Base-by-base conservation (phyloP, 64 coral and sea anemone species). In the Platygyra sinensis region DNA sequence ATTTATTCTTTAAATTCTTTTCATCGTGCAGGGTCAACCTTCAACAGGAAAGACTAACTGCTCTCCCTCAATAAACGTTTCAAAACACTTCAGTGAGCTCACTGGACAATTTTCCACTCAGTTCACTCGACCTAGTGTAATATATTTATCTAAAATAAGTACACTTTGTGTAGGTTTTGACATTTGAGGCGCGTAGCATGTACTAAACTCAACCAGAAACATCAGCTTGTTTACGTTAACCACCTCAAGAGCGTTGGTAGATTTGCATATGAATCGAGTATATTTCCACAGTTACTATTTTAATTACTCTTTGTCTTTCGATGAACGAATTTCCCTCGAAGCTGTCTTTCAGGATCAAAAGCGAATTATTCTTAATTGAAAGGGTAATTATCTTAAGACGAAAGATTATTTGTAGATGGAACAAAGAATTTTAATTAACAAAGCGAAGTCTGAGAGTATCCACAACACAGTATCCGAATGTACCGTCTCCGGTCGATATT, bases 241-340 rank as follows among this genome's bases (percentile, higher is more conserved):
- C 18, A 7, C 17, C 32, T 39, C 19, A 82, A 83, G 67, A 65
- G 80, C 30, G 16, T 63, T 30, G 19, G 8, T 18, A 22, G 30
- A 63, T 83, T 83, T 83, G 60, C 80, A 83, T 83, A 83, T 83
- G 80, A 83, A 65, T 64, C 18, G 7, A 39, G 14, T 36, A 11
- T 13, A 19, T 2, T 39, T 22, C 20, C 8, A 83, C 16, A 9
- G 33, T 32, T 24, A 20, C 15, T 20, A 20, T 19, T 38, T 83
- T 65, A 83, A 83, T 83, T 83, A 83, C 59, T 83, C 30, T 83
- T 83, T 83, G 80, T 83, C 30, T 65, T 62, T 63, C 80, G 31
- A 39, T 83, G n/a, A 83, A 65, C 10, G 80, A 83, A 83, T 38
- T 54, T 62, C 60, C 65, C 65, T 12, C 39, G 32, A 65, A 64